Conservation (phyloP, 2,888 invertebrate species). For the Leptinotarsa tumamoca region DNA sequence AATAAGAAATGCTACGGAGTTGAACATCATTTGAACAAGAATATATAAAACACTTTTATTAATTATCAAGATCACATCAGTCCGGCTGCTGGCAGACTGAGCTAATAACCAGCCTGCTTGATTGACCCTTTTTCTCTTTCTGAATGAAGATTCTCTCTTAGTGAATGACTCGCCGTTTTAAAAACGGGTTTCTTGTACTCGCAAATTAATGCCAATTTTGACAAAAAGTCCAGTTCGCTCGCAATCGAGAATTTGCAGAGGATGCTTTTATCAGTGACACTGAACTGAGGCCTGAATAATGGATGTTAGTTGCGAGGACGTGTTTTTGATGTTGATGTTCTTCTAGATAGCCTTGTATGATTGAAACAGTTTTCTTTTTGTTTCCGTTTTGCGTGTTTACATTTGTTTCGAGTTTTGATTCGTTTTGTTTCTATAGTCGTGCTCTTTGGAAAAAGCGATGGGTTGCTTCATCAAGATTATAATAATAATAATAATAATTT, state of each 20-base stretch:
- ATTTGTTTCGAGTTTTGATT: constrained; percentile 5
- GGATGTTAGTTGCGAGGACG: constrained; percentile 25
- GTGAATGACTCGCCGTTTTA: constrained; percentile 15
- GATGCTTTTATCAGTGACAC: constrained; percentile 26
- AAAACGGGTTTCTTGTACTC: constrained; percentile 16
- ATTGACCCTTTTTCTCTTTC: constrained; percentile 15
- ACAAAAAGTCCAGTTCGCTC: constrained; percentile 23
- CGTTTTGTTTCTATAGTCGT: neutral
- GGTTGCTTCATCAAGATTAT: neutral
- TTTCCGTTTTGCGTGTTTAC: constrained; percentile 9
- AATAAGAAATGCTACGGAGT: too few relatives aligned
- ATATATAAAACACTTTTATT: too few relatives aligned
- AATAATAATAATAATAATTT: too few relatives aligned
- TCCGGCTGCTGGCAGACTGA: neutral
- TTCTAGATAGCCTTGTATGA: constrained; percentile 28
- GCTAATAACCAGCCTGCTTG: neutral
- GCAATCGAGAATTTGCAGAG: constrained; percentile 21
- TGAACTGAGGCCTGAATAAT: constrained; percentile 20
- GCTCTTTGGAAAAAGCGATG: neutral
- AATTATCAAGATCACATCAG: neutral
- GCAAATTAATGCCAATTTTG: constrained; percentile 25
- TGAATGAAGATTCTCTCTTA: constrained; percentile 10
- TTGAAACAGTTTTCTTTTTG: constrained; percentile 10
- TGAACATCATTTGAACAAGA: too few relatives aligned
- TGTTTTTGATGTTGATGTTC: constrained; percentile 29